phyloP scores from a whole-genome alignment of 2,888 invertebrate species.

The Pecten maximus region DNA sequence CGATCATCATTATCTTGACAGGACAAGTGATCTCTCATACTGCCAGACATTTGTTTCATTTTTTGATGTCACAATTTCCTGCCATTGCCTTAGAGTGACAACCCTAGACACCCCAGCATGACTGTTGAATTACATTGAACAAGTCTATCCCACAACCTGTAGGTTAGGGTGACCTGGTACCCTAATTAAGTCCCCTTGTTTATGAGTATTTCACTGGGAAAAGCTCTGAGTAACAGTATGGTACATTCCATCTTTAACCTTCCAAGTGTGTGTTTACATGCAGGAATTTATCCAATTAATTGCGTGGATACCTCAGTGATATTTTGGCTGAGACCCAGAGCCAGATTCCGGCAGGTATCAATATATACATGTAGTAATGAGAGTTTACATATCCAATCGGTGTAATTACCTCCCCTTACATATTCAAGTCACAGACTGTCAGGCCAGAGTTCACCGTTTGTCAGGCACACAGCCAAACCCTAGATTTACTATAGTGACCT shows the following conservation, averaged over 20 bases:
- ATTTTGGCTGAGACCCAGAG: neutral
- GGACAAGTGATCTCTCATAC: no score
- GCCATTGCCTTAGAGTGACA: neutral
- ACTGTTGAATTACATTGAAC: neutral
- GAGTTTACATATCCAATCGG: neutral
- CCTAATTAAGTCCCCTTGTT: slow-evolving; percentile 18
- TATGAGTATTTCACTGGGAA: neutral
- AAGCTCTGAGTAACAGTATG: neutral
- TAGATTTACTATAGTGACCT: neutral
- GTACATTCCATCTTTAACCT: neutral
- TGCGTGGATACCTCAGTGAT: slow-evolving; percentile 5
- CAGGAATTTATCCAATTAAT: slow-evolving; percentile 30
- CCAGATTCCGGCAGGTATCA: slow-evolving; percentile 31
- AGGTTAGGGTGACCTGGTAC: neutral
- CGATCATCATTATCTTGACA: no score
- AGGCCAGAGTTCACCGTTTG: neutral
- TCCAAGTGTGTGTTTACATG: slow-evolving; percentile 7
- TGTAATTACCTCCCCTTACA: slow-evolving; percentile 7
- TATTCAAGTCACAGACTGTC: neutral
- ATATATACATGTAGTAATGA: slow-evolving; percentile 26
- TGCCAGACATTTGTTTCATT: neutral
- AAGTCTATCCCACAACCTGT: neutral
- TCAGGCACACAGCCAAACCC: slow-evolving; percentile 7
- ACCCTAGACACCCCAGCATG: neutral
- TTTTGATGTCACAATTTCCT: no score